Evolutionary conservation across 2,113 vertebrate species (phyloP).

Genomic region (Ictidomys tridecemlineatus): DNA sequence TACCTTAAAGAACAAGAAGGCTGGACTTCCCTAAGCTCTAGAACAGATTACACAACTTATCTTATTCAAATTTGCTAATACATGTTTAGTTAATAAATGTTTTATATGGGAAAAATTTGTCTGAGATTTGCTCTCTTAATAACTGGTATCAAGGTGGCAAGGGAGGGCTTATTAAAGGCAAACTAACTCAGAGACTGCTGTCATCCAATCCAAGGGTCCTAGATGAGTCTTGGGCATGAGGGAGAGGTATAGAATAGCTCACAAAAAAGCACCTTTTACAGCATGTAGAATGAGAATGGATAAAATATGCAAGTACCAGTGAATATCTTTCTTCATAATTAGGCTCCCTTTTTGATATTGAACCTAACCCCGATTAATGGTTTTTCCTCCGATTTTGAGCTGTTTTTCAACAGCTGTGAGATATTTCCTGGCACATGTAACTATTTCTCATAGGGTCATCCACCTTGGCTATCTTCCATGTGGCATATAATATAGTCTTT

Average conservation of each 20-base stretch:
- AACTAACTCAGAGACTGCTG: background rate
- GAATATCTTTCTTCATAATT: slow-evolving; percentile 14
- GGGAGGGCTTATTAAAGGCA: background rate
- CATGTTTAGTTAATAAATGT: slow-evolving; percentile 41
- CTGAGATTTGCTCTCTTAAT: background rate
- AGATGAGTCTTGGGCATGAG: background rate
- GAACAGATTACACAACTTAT: background rate
- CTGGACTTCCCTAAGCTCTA: background rate
- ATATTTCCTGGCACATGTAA: background rate
- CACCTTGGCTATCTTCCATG: slow-evolving; percentile 1
- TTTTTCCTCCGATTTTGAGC: slow-evolving; percentile 28
- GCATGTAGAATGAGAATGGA: background rate
- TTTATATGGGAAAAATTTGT: background rate
- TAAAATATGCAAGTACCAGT: background rate
- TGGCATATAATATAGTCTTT: background rate
- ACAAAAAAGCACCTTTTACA: background rate
- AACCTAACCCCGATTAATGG: background rate
- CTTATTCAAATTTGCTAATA: background rate
- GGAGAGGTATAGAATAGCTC: background rate
- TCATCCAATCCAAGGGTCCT: background rate
- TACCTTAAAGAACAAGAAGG: background rate
- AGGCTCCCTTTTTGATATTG: background rate
- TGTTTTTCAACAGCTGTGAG: slow-evolving; percentile 42
- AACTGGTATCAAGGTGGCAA: background rate
- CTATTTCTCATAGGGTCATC: background rate